A percentile compares a stretch with the other conserved stretches of the same genome.
Evolutionary conservation across 2,888 invertebrate species (phyloP).

Genomic region (Heliconius hortense): DNA sequence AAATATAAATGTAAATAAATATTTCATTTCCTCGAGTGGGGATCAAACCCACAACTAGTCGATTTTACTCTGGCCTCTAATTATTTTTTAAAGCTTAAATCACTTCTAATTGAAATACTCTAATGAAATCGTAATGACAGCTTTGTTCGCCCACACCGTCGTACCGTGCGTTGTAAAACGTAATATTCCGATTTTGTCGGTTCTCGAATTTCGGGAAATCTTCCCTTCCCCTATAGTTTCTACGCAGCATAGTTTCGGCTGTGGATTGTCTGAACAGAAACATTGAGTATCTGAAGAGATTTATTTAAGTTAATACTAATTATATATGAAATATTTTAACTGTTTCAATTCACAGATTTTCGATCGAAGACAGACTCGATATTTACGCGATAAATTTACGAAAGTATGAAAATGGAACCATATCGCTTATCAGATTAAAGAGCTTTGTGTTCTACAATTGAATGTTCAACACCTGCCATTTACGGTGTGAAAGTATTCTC

Average conservation of each 20-base stretch:
- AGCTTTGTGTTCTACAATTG: background rate
- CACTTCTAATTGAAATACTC: background rate
- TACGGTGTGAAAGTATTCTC: constrained; percentile 38
- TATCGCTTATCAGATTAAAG: constrained; percentile 15
- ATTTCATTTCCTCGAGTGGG: no score
- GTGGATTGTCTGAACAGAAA: background rate
- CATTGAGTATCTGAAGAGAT: no score
- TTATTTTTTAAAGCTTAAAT: no score
- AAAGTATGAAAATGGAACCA: background rate
- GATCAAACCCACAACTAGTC: no score
- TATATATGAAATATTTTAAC: background rate
- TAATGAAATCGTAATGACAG: no score
- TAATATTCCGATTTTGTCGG: background rate
- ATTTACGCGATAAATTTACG: background rate
- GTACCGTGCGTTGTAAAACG: background rate
- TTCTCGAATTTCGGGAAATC: background rate
- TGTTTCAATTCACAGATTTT: background rate
- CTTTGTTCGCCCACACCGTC: no score
- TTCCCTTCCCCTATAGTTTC: background rate
- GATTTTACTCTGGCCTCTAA: no score
- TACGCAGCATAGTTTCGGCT: background rate
- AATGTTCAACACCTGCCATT: constrained; percentile 29
- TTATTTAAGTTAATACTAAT: no score
- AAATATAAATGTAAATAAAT: no score
- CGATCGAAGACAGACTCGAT: background rate